These are phyloP conservation scores for Psilanteris sp. DNA, from an alignment of 1,140 invertebrate species.

Conservation along the genomic window DNA sequence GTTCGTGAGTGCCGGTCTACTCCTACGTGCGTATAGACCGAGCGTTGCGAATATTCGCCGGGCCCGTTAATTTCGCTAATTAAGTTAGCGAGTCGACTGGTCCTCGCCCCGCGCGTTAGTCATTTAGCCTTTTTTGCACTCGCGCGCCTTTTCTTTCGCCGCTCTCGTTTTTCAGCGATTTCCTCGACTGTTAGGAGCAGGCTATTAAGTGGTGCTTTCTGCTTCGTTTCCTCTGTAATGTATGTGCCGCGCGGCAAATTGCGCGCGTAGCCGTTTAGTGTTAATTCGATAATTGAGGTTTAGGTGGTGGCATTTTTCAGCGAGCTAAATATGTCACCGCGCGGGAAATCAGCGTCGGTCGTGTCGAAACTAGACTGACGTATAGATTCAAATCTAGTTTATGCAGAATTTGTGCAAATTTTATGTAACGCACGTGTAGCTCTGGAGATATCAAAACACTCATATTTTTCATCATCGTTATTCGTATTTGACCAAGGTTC, in stretches of 20 bases:
- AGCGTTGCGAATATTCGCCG: constrained; percentile 15
- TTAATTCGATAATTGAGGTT: constrained; percentile 45
- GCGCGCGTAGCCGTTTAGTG: constrained; percentile 14
- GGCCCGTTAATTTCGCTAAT: constrained; percentile 78
- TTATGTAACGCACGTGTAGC: too few species aligned
- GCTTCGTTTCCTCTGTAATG: constrained; percentile 25
- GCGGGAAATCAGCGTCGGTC: constrained; percentile 13
- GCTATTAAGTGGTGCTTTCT: constrained; percentile 28
- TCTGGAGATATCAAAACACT: too few species aligned
- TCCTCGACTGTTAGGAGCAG: constrained; percentile 9
- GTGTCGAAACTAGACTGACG: too few species aligned
- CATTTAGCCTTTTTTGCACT: constrained; percentile 54
- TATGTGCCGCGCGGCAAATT: constrained; percentile 12
- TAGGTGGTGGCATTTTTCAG: constrained; percentile 19
- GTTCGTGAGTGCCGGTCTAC: too few species aligned
- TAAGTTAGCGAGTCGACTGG: constrained; percentile 73
- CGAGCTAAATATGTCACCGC: constrained; percentile 1
- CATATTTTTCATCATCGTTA: too few species aligned
- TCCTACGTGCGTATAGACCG: constrained; percentile 16
- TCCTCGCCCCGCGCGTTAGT: constrained; percentile 62
- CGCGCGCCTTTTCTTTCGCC: constrained; percentile 8
- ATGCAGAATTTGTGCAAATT: constrained; percentile 1
- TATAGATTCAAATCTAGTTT: constrained; percentile 8
- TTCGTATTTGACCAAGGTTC: too few species aligned
- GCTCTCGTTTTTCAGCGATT: constrained; percentile 28